Base-by-base conservation (phyloP, 2,797 vertebrate genomes). In the Scolopax rusticola region DNA sequence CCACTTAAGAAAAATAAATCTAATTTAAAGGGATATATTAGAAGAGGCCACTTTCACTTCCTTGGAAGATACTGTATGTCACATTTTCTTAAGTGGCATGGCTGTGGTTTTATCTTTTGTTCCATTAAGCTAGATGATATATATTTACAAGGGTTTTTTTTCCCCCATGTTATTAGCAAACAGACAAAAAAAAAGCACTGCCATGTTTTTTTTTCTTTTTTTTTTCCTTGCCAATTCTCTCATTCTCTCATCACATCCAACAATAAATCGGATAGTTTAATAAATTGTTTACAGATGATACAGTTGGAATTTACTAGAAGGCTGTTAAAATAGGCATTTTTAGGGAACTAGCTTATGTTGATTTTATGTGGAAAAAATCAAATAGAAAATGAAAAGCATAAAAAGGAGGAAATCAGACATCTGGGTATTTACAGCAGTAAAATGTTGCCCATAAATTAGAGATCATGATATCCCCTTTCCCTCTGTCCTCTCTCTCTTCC, bases 361-460 rank as follows among this genome's bases (percentile, higher is more conserved):
- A 69, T 75, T 90, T 93, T 69, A 84, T 38, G 10, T 76, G 83
- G 63, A 83, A 89, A 71, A 69, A 32, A 47, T 54, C 38, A 63
- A 41, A 68, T 27, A 73, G 20, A 25, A 91, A 85, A 75, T 54
- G 12, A 84, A 92, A 93, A 9, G 18, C 61, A 77, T 54, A 75
- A 75, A 81, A 76, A 86, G 28, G n/a, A 92, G 65, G 50, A 94
- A 94, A 90, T 87, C 54, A 38, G 57, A 87, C 90, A 87, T 78
- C 69, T 80, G 59, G 65, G 45, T 84, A 91, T 70, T 81, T 90
- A 69, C 30, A 86, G 50, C 80, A 82, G 83, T 85, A 88, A 91
- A 93, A 90, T 70, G 43, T 77, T 87, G 63, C 77, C 76, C 56
- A 81, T 95, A 93, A 91, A 86, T 95, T 91, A 91, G 73, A 94